Evolutionary conservation across 2,797 vertebrate species (phyloP).

Genomic region (Siniperca scherzeri): DNA sequence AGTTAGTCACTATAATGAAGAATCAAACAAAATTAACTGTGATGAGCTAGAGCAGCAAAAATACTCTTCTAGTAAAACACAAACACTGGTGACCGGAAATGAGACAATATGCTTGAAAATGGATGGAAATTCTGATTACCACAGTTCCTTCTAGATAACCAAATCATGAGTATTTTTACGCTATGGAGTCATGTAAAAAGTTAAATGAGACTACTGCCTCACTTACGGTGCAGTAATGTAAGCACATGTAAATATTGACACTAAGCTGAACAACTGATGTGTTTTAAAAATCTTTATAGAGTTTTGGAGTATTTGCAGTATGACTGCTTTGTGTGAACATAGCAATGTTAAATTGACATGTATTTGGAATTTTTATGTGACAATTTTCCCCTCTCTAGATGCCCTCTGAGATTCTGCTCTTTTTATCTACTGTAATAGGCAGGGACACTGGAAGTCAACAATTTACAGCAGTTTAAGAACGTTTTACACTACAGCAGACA

Average conservation of each 20-base stretch:
- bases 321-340: neutral
- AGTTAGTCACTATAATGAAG: too few species aligned
- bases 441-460: too few species aligned
- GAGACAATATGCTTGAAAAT: neutral
- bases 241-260: neutral
- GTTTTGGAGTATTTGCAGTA: neutral
- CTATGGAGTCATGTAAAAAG: neutral
- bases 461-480: too few species aligned
- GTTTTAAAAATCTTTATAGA: neutral
- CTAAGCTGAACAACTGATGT: neutral
- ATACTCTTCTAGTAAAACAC: too few species aligned
- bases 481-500: too few species aligned
- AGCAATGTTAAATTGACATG: slow-evolving; percentile 11
- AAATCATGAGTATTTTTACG: neutral
- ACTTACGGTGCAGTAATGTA: neutral
- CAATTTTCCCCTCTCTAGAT: slow-evolving; percentile 35
- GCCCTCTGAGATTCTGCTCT: slow-evolving; percentile 40
- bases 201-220: neutral
- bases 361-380: slow-evolving; percentile 38
- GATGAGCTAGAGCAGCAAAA: too few species aligned
- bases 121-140: neutral
- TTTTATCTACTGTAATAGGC: slow-evolving; percentile 33
- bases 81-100: too few species aligned
- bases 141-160: neutral
- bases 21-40: too few species aligned